Percentiles rank a stretch among this genome's conserved stretches.
phyloP scores from a whole-genome alignment of 2,888 invertebrate genomes.

The Polyommatus icarus region DNA sequence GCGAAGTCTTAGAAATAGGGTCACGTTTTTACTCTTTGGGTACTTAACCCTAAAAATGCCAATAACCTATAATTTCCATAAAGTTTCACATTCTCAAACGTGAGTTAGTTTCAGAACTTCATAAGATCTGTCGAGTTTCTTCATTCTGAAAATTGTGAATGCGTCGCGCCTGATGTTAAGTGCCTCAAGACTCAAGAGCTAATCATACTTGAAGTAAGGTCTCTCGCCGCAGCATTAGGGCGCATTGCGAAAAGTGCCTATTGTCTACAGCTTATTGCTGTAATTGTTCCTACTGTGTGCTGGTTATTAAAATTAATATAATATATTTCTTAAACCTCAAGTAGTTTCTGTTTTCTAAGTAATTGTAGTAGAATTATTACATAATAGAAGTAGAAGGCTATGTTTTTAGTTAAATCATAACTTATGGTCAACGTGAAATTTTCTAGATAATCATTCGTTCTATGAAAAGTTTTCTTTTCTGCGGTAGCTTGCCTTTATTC shows the following conservation, averaged over 20 bases:
- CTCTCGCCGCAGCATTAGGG: neutral
- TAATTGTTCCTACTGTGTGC: neutral
- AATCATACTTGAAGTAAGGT: slow-evolving; percentile 6
- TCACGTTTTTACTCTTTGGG: too few species aligned
- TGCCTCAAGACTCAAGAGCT: neutral
- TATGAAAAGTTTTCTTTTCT: too few species aligned
- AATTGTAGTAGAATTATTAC: too few species aligned
- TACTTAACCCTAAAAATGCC: neutral
- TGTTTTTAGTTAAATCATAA: too few species aligned
- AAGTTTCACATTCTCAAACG: neutral
- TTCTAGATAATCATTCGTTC: too few species aligned
- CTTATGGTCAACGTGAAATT: too few species aligned
- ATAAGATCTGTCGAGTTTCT: neutral
- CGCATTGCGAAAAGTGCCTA: neutral
- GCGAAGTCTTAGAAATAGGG: too few species aligned
- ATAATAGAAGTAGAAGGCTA: too few species aligned
- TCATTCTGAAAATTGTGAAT: neutral
- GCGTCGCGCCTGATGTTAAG: neutral
- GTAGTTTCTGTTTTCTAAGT: too few species aligned
- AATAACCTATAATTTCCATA: neutral
- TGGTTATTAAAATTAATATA: neutral
- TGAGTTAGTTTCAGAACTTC: neutral
- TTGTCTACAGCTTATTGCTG: neutral
- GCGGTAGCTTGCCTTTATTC: too few species aligned
- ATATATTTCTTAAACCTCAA: too few species aligned